Percentiles rank a stretch among this genome's conserved stretches.
These are phyloP conservation scores for Ctenicera cuprea DNA, from an alignment of 2,888 invertebrate genomes.

Conservation along the genomic window DNA sequence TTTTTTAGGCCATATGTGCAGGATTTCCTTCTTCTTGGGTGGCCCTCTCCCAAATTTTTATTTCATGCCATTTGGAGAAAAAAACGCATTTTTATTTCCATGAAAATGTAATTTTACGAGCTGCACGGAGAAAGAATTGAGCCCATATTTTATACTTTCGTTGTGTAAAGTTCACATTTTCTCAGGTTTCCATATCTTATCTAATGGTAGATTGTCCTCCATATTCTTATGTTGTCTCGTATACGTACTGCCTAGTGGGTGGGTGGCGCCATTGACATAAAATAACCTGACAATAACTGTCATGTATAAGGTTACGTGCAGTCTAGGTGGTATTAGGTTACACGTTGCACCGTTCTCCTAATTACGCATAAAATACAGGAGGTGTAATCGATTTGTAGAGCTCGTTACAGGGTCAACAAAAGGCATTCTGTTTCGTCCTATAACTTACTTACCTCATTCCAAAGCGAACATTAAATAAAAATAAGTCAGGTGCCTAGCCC, in stretches of 20 bases:
- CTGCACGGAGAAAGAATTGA: no score
- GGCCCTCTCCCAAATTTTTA: no score
- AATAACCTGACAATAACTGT: constrained; percentile 47
- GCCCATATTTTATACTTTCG: no score
- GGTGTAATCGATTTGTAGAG: constrained; percentile 34
- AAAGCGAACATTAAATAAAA: not conserved
- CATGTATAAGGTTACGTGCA: constrained; percentile 43
- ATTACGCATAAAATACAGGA: constrained; percentile 34
- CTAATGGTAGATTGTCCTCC: not conserved
- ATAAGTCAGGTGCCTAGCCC: constrained; percentile 12
- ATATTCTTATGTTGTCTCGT: not conserved
- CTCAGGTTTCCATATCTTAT: not conserved
- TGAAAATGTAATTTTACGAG: no score
- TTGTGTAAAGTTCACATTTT: no score
- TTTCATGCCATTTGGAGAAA: no score
- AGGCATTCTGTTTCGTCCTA: not conserved
- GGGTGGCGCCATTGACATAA: constrained; percentile 50
- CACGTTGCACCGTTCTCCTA: constrained; percentile 36
- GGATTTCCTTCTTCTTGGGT: no score
- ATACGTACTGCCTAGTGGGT: constrained; percentile 34
- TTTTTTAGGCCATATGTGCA: no score
- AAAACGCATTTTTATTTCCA: no score
- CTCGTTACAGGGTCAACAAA: constrained; percentile 5
- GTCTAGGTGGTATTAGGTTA: constrained; percentile 39
- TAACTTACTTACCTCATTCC: no score